phyloP scores from a whole-genome alignment of 2,797 vertebrate species.

The Crypturellus tataupa region DNA sequence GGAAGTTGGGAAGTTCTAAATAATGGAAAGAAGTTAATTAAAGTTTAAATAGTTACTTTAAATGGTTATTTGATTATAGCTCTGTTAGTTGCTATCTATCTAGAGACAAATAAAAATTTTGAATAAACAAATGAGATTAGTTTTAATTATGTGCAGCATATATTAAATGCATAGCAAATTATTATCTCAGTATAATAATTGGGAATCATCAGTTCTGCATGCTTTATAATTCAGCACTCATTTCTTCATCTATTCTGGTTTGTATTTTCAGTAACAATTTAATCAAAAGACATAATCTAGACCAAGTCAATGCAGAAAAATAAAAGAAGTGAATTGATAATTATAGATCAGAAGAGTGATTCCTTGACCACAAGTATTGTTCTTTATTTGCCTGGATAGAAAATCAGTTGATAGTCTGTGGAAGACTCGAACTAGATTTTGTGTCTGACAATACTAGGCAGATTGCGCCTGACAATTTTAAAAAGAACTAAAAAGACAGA shows the following conservation, averaged over 20 bases:
- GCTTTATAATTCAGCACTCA: background rate
- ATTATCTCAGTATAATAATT: background rate
- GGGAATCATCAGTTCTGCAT: background rate
- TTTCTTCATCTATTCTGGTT: background rate
- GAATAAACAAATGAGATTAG: background rate
- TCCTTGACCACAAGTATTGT: background rate
- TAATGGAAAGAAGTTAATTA: slow-evolving; percentile 40
- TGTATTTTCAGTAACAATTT: background rate
- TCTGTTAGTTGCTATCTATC: background rate
- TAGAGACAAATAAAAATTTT: background rate
- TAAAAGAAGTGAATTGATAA: background rate
- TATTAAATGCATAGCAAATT: background rate
- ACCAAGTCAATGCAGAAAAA: background rate
- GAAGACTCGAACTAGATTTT: background rate
- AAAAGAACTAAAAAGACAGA: background rate
- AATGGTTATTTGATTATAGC: background rate
- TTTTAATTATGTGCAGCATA: background rate
- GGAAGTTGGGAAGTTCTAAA: background rate
- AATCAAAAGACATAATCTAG: background rate
- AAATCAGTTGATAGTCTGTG: background rate
- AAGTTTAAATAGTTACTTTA: background rate
- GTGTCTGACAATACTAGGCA: background rate
- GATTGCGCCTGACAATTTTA: background rate
- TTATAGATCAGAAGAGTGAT: background rate
- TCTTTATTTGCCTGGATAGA: background rate